Conservation (phyloP, 1,140 invertebrate species). For the Drosophila willistoni region DNA sequence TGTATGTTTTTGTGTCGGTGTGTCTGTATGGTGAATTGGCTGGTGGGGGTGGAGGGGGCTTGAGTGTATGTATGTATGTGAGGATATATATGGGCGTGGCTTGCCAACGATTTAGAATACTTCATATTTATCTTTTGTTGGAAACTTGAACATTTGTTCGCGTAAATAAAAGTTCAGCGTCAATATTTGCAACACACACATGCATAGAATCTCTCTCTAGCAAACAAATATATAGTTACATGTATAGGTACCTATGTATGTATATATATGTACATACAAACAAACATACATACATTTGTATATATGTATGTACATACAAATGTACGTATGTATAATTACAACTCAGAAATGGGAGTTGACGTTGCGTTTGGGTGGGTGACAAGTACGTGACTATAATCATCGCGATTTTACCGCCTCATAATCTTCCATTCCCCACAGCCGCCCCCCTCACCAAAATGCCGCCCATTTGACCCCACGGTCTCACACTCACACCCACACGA, state of each 20-base stretch:
- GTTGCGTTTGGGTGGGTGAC: conserved; percentile 48
- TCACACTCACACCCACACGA: not conserved
- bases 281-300: not conserved
- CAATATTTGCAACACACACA: conserved; percentile 65
- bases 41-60: not conserved
- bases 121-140: conserved; percentile 78
- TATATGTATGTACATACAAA: conserved; percentile 27
- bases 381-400: conserved; percentile 80
- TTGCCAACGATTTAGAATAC: conserved; percentile 75
- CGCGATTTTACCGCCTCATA: conserved; percentile 59
- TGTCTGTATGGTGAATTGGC: not conserved
- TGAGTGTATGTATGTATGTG: not conserved
- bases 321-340: conserved; percentile 61
- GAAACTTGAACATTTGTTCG: conserved; percentile 79
- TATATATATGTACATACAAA: not conserved
- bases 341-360: conserved; percentile 32
- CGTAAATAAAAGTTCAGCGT: conserved; percentile 78
- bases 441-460: not conserved
- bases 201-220: not conserved
- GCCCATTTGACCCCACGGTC: conserved; percentile 31
- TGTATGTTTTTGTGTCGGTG: not conserved
- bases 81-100: conserved; percentile 32
- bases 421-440: conserved; percentile 35
- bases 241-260: conserved; percentile 26
- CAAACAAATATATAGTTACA: not conserved